phyloP scores from a whole-genome alignment of 2,888 invertebrate genomes.

The Leptinotarsa haldemani region DNA sequence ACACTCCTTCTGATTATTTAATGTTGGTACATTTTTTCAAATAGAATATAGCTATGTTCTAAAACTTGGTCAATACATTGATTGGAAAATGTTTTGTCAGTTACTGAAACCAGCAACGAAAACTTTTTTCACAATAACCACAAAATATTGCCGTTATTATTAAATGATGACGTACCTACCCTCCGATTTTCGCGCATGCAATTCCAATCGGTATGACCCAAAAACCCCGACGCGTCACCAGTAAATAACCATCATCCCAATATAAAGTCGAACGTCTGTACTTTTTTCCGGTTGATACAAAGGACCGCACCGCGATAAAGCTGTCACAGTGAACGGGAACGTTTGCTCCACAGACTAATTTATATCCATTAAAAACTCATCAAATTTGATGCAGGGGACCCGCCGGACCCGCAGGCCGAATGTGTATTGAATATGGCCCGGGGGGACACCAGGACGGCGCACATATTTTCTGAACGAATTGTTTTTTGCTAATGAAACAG shows the following conservation, averaged over 20 bases:
- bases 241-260: conserved; percentile 15
- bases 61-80: too few relatives aligned
- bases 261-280: conserved; percentile 22
- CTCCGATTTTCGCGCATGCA: neutral
- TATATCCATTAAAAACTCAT: conserved; percentile 55
- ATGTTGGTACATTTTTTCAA: too few relatives aligned
- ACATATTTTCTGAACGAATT: conserved; percentile 5
- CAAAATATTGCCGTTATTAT: neutral
- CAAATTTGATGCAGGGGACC: conserved; percentile 51
- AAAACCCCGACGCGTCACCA: neutral
- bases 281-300: conserved; percentile 27
- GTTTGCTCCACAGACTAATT: conserved; percentile 49
- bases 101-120: too few relatives aligned
- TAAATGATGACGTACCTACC: neutral
- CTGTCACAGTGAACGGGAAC: conserved; percentile 39
- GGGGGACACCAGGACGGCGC: conserved; percentile 26
- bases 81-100: too few relatives aligned
- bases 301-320: conserved; percentile 32
- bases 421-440: conserved; percentile 33
- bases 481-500: conserved; percentile 20
- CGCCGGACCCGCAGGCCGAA: conserved; percentile 37
- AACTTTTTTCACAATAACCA: too few relatives aligned
- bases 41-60: too few relatives aligned
- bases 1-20: too few relatives aligned
- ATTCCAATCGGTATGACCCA: neutral